Percentiles rank a stretch among this genome's conserved stretches.
Conservation (phyloP, 2,888 invertebrate genomes). For the Tenthredo scrophulariae region DNA sequence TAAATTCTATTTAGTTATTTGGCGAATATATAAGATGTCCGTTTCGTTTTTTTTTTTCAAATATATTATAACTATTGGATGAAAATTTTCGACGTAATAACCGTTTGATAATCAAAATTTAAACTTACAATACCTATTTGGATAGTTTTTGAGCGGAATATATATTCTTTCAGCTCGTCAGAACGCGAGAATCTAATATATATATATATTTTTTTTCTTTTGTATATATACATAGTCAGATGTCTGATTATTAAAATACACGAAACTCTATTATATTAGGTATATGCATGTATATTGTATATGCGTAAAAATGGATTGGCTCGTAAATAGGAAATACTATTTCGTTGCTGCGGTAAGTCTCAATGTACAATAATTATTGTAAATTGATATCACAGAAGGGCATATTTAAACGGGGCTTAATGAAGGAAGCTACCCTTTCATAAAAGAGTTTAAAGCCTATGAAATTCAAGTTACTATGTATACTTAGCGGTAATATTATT, state of each 20-base stretch:
- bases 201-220: background rate
- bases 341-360: constrained; percentile 38
- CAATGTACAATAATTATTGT: constrained; percentile 30
- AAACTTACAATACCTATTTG: background rate
- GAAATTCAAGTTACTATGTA: background rate
- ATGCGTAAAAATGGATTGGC: background rate
- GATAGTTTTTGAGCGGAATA: background rate
- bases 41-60: background rate
- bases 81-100: background rate
- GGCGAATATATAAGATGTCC: background rate
- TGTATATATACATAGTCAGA: background rate
- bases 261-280: constrained; percentile 2
- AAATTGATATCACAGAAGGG: constrained; percentile 44
- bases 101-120: constrained; percentile 16
- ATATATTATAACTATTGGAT: background rate
- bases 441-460: background rate
- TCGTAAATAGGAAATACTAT: constrained; percentile 25
- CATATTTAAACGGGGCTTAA: constrained; percentile 14
- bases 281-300: background rate
- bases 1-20: constrained; percentile 8
- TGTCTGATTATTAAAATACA: constrained; percentile 27
- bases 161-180: background rate
- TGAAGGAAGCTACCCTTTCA: constrained; percentile 10
- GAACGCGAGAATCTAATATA: background rate
- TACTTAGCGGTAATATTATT: background rate